phyloP scores from a whole-genome alignment of 2,113 vertebrate genomes.

The Onychorhynchus coronatus region DNA sequence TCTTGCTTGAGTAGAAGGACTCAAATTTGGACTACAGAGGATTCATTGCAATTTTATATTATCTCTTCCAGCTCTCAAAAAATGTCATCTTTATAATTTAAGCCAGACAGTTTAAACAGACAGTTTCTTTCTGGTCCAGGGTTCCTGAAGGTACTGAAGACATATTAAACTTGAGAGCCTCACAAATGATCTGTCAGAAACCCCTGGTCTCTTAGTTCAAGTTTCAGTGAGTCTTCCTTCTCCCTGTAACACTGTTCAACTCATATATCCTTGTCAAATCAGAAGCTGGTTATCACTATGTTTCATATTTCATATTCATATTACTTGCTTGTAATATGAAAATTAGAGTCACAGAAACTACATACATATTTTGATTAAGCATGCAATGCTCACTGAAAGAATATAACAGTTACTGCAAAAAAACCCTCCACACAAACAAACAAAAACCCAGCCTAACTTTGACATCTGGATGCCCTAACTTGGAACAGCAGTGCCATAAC shows the following conservation, averaged over 20 bases:
- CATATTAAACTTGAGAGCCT: neutral
- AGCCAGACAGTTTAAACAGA: neutral
- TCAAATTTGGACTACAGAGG: neutral
- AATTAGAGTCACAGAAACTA: neutral
- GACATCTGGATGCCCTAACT: neutral
- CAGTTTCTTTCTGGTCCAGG: neutral
- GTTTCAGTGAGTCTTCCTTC: neutral
- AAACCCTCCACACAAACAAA: neutral
- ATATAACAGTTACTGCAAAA: neutral
- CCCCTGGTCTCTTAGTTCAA: neutral
- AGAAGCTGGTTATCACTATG: neutral
- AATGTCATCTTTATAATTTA: neutral
- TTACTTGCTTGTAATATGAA: neutral
- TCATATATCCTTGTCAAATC: neutral
- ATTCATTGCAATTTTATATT: neutral
- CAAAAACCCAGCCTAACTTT: neutral
- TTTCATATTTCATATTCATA: neutral
- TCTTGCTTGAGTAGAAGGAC: neutral
- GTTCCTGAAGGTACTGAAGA: neutral
- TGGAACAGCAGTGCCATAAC: neutral
- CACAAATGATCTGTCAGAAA: neutral
- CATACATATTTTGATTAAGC: rapidly evolving
- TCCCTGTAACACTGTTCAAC: neutral
- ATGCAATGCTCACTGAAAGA: neutral
- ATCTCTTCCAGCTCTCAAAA: neutral